Base-by-base conservation (phyloP, 2,888 invertebrate genomes). In the Pristionchus maxplancki region DNA sequence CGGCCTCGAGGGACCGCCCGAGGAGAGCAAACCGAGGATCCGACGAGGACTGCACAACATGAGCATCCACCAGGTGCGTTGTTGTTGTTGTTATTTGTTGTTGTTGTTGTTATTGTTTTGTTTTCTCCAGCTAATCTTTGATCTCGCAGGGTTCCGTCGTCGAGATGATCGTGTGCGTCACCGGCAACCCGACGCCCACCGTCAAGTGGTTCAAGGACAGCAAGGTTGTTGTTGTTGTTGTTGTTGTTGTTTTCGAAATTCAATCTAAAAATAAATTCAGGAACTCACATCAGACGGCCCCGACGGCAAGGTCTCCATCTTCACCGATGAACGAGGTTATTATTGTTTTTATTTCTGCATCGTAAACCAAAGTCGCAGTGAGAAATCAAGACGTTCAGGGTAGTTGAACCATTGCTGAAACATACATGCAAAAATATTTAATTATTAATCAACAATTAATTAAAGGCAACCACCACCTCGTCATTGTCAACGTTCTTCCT, bases 171-270 rank as follows among this genome's bases (percentile, higher is more conserved):
- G 95, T 95, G 89, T 93, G 93, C 89, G 94, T 95, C 13, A 92
- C 92, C 3, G 95, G 95, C 50, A 91, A 91, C 82, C 95, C 95
- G 17, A 93, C 92, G 28, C 95, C 95, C 40, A 95, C 94, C 6
- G 94, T 95, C 62, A 93, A 93, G 88, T 95, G 95, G 95, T 94
- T 93, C 87, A 94, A 93, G 89, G 89, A 64, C 50, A 20, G 88
- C 24, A 48, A 44, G 78, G 78, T 78, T 8, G 6, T 40, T 40
- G 15, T 20, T n/a, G n/a, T 13, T 48, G 44, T 9, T 6, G 6
- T 6, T 13, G 58, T 24, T 58, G 2, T 2, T 31, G 64, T 13
- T 31, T 31, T 28, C 15, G 64, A 64, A 31, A 64, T 1, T 31
- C 28, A 31, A 58, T 24, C n/a, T 58, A 1, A 34, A 67, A 34